Percentiles rank a stretch among this genome's conserved stretches.
phyloP scores from a whole-genome alignment of 2,113 vertebrate genomes.

The Oceanites oceanicus region DNA sequence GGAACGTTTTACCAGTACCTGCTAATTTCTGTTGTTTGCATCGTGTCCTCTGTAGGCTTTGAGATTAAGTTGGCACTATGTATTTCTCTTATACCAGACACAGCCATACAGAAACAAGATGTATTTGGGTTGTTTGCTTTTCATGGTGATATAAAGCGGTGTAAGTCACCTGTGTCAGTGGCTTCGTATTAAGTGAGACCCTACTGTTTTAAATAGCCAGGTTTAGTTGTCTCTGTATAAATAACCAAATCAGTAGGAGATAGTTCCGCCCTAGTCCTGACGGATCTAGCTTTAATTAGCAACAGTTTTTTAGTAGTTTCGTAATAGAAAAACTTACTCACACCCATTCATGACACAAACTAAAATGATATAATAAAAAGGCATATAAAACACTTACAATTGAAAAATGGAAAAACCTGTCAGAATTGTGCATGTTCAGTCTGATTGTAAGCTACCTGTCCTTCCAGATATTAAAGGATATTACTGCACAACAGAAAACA shows the following conservation, averaged over 20 bases:
- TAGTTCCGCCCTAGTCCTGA: neutral
- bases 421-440: neutral
- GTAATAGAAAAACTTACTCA: neutral
- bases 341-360: neutral
- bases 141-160: neutral
- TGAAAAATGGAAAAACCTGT: neutral
- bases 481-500: neutral
- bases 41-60: neutral
- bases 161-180: neutral
- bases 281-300: neutral
- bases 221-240: neutral
- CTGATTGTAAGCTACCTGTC: neutral
- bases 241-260: neutral
- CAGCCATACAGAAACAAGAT: neutral
- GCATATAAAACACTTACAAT: neutral
- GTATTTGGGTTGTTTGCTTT: neutral
- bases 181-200: neutral
- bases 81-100: neutral
- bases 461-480: neutral
- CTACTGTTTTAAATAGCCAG: neutral
- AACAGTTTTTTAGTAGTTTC: neutral
- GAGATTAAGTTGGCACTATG: neutral
- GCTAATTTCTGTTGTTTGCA: neutral
- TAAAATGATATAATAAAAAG: neutral
- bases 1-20: neutral